Conservation (phyloP, 1,140 invertebrate genomes). For the Drosophila repletoides region DNA sequence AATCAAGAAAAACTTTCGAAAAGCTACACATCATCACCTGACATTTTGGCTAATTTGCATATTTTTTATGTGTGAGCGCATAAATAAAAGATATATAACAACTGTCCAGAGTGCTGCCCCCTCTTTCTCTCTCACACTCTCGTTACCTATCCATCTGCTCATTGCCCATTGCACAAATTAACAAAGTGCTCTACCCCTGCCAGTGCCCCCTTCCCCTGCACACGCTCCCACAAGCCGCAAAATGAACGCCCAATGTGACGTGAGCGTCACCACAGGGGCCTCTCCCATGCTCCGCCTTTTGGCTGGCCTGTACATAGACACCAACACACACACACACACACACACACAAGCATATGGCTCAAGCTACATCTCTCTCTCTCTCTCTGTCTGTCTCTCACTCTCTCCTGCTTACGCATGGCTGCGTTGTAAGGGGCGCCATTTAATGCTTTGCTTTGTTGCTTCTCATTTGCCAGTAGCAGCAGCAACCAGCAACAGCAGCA, state of each 20-base stretch:
- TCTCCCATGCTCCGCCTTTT: constrained; percentile 76
- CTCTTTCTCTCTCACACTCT: neutral
- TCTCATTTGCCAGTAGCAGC: constrained; percentile 72
- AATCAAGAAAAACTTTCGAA: constrained; percentile 30
- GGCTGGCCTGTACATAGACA: constrained; percentile 23
- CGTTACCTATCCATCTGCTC: neutral
- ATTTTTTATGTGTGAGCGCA: constrained; percentile 34
- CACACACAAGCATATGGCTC: neutral
- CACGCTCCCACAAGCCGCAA: constrained; percentile 19
- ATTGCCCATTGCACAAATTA: constrained; percentile 18
- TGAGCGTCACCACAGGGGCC: constrained; percentile 38
- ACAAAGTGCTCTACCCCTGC: constrained; percentile 17
- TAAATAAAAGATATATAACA: constrained; percentile 54
- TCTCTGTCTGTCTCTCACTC: constrained; percentile 16
- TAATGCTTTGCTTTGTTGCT: constrained; percentile 59
- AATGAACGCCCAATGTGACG: constrained; percentile 46
- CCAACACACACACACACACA: neutral
- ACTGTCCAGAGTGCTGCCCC: neutral
- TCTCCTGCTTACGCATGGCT: constrained; percentile 47
- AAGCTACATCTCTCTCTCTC: constrained; percentile 15
- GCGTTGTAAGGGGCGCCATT: constrained; percentile 64
- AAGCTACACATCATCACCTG: constrained; percentile 60
- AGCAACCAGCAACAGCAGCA: constrained; percentile 39
- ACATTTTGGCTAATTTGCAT: constrained; percentile 63
- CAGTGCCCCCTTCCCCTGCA: neutral